Evolutionary conservation across 2,888 invertebrate genomes (phyloP).

Genomic region (Proisotoma minuta): DNA sequence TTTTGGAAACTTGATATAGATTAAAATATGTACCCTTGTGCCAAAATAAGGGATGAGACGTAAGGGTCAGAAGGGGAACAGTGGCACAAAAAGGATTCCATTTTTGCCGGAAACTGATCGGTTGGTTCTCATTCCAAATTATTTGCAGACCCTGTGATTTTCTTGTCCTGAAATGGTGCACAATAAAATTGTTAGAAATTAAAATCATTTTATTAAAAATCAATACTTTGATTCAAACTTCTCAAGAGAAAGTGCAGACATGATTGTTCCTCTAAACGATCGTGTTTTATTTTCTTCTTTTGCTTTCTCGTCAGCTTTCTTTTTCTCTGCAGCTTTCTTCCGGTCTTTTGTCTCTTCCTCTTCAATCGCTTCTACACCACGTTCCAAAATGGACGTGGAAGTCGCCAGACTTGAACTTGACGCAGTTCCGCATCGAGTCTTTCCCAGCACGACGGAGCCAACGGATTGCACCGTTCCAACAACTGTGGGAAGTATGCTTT

Average conservation of each 20-base stretch:
- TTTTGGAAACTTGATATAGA: neutral
- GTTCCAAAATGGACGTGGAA: constrained; percentile 11
- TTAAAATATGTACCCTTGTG: constrained; percentile 55
- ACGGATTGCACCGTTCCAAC: constrained; percentile 51
- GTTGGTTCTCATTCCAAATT: constrained; percentile 71
- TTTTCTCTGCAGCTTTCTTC: constrained; percentile 15
- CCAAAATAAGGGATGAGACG: constrained; percentile 73
- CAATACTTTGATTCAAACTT: constrained; percentile 63
- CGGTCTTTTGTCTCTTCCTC: neutral
- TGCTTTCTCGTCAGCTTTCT: constrained; percentile 16
- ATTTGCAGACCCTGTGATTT: constrained; percentile 69
- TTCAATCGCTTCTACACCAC: constrained; percentile 6
- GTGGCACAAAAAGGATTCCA: constrained; percentile 82
- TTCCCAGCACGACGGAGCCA: constrained; percentile 38
- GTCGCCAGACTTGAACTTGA: too few relatives aligned
- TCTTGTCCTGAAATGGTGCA: constrained; percentile 55
- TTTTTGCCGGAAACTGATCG: constrained; percentile 62
- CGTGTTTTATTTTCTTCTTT: constrained; percentile 25
- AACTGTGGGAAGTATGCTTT: constrained; percentile 57
- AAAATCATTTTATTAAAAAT: constrained; percentile 10
- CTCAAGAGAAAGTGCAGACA: constrained; percentile 52
- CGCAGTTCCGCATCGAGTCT: constrained; percentile 28
- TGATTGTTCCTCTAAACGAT: constrained; percentile 52
- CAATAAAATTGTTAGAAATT: neutral
- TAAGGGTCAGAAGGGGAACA: constrained; percentile 72